A percentile compares a stretch with the other conserved stretches of the same genome.
phyloP scores from a whole-genome alignment of 2,888 invertebrate genomes.

The Monoplex corrugatus region DNA sequence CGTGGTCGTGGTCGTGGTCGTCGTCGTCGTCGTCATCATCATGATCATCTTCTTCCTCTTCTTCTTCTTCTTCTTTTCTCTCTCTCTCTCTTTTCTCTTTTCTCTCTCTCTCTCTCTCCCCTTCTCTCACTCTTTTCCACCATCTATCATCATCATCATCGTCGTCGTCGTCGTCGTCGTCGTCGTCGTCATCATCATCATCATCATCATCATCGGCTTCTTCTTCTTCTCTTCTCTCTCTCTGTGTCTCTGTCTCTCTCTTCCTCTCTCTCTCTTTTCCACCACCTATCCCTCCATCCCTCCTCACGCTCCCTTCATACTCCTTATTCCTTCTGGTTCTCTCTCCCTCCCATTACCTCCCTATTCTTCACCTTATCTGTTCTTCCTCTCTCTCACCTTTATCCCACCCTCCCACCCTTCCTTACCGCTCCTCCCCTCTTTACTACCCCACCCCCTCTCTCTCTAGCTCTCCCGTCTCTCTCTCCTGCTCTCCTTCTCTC shows the following conservation, averaged over 20 bases:
- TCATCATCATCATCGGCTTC: no score
- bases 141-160: neutral
- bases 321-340: neutral
- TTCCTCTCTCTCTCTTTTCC: neutral
- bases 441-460: no score
- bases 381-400: conserved; percentile 6
- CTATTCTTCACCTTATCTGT: no score
- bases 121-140: neutral
- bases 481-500: no score
- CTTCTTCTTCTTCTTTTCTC: no score
- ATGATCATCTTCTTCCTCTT: no score
- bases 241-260: neutral
- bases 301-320: neutral
- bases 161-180: neutral
- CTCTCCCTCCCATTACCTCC: neutral
- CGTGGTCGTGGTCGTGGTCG: no score
- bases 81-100: neutral
- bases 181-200: neutral
- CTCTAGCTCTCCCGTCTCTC: no score
- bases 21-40: no score
- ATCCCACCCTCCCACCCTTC: no score
- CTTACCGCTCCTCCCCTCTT: no score
- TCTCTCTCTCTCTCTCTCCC: neutral
- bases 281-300: neutral
- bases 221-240: neutral